Base-by-base conservation (phyloP, 1,140 invertebrate species). In the Drosophila chauvacae region DNA sequence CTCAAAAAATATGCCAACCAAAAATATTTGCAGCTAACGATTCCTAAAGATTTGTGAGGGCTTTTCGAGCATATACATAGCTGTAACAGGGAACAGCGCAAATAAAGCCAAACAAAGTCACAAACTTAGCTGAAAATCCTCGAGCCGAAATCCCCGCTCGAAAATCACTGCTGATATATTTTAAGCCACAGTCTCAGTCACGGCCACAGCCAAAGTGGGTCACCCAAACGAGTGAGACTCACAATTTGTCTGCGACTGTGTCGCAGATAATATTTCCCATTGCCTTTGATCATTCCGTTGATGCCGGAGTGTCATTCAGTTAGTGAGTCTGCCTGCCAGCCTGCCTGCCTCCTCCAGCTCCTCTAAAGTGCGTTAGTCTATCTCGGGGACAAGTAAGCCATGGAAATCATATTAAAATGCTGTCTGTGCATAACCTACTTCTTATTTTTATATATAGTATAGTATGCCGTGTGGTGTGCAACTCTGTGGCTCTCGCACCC, bases 361-460 rank as follows among this genome's bases (percentile, higher is more conserved):
- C 63, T 62, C 28, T 16, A 23, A 64, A 74, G 72, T 75, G 71
- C 61, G 71, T 77, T 66, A 37, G 76, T 53, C 75, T 65, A 51
- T 70, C 59, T 53, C 50, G 45, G 50, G 59, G 60, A 62, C 75
- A 77, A 68, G 75, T 72, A 72, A 87, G 83, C 79, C 83, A 82
- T 82, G 74, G 76, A 90, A 87, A 87, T 87, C 85, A 90, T 87
- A 87, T 90, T 87, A 87, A 90, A 90, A 88, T 78, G 85, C 77
- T 90, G 80, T 88, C 84, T 77, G 74, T 78, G 85, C 80, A 85
- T 90, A 90, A 76, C 85, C 85, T 78, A 90, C 70, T 88, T 88
- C 84, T 83, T 84, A 81, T 78, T 84, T 81, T 47, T 83, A 63
- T 74, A 64, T 23, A 51, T 42, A 57, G 33, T 45, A 48, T 72